Evolutionary conservation across 2,797 vertebrate species (phyloP).

Genomic region (Diplodus sargus): DNA sequence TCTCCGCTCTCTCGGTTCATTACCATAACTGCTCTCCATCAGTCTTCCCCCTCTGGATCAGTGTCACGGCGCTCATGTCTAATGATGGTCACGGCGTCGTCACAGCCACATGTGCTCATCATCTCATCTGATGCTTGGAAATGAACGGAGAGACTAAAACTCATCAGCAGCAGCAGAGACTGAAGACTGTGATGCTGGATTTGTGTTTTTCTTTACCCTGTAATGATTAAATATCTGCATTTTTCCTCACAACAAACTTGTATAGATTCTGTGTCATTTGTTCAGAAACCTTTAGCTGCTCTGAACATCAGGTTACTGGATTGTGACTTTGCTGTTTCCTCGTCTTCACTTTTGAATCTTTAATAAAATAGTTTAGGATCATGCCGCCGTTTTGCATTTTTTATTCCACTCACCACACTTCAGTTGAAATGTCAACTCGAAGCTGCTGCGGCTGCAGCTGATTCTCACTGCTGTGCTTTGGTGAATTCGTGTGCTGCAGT

Average conservation of each 20-base stretch:
- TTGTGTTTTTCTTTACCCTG: neutral
- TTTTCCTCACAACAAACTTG: neutral
- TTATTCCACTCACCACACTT: slow-evolving; percentile 12
- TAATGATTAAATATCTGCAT: neutral
- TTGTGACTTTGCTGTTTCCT: neutral
- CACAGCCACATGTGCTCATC: neutral
- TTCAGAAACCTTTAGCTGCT: neutral
- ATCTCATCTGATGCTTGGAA: neutral
- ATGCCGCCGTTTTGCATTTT: slow-evolving; percentile 9
- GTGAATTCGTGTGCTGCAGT: neutral
- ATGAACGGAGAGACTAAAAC: neutral
- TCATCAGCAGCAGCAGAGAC: neutral
- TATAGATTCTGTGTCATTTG: too few relatives aligned
- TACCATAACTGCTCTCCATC: slow-evolving; percentile 30
- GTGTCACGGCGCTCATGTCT: slow-evolving; percentile 15
- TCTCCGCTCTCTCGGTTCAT: slow-evolving; percentile 20
- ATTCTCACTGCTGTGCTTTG: neutral
- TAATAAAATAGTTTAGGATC: slow-evolving; percentile 22
- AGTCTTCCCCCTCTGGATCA: slow-evolving; percentile 8
- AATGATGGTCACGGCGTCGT: neutral
- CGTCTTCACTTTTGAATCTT: slow-evolving; percentile 19
- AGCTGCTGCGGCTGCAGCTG: neutral
- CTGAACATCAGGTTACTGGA: neutral
- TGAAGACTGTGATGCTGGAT: neutral
- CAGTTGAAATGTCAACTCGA: neutral